Evolutionary conservation across 2,888 invertebrate genomes (phyloP).

Genomic region (Uloborus plumipes): DNA sequence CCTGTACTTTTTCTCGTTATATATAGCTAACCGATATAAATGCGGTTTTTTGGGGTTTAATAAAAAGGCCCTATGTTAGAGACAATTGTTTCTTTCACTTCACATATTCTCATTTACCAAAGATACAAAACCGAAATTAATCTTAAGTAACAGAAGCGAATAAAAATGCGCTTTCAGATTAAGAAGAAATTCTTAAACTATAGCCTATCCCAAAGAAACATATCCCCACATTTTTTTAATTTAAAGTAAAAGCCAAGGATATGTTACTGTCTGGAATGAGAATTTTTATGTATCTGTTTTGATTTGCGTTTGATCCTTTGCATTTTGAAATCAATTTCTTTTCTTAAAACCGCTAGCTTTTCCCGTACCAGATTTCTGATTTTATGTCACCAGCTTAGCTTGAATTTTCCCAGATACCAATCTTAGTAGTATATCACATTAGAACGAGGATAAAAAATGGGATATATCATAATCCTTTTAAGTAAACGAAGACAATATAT

Average conservation of each 20-base stretch:
- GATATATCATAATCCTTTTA: background rate
- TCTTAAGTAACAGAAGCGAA: conserved; percentile 10
- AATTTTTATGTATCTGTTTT: conserved; percentile 40
- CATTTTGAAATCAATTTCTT: conserved; percentile 22
- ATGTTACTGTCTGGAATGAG: conserved; percentile 37
- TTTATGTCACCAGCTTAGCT: conserved; percentile 41
- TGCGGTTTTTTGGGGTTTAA: no score
- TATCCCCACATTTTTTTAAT: conserved; percentile 26
- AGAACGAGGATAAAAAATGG: conserved; percentile 26
- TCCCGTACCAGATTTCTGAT: conserved; percentile 6
- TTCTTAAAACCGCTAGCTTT: conserved; percentile 13
- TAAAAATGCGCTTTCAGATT: conserved; percentile 37
- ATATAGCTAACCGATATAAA: no score
- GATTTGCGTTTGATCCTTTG: conserved; percentile 30
- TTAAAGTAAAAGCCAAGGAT: conserved; percentile 50
- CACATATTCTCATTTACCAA: background rate
- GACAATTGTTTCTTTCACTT: background rate
- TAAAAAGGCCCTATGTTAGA: background rate
- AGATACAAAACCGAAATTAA: background rate
- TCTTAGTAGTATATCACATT: conserved; percentile 7
- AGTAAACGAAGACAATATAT: no score
- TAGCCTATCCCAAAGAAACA: background rate
- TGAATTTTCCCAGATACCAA: conserved; percentile 8
- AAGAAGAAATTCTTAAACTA: conserved; percentile 37
- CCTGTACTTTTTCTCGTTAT: no score